Percentiles rank a stretch among this genome's conserved stretches.
Conservation (phyloP, 2,888 invertebrate species). For the Athripsodes cinereus region DNA sequence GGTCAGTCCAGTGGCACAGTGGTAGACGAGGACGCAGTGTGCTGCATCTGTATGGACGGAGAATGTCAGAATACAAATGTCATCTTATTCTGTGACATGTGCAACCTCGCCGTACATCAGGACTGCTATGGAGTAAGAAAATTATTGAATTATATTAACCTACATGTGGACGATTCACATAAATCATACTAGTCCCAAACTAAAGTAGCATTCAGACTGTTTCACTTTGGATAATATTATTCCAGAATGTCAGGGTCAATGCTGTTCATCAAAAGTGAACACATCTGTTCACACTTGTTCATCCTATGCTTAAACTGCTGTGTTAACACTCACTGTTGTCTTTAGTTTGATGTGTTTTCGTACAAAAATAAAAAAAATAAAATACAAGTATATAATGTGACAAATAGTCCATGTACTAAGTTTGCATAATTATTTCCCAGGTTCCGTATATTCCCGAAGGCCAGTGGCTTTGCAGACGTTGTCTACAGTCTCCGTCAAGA, state of each 20-base stretch:
- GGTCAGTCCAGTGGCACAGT: constrained; percentile 61
- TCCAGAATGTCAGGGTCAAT: too few relatives aligned
- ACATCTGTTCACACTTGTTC: too few relatives aligned
- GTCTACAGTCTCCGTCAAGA: constrained; percentile 91
- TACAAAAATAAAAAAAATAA: too few relatives aligned
- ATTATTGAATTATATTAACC: too few relatives aligned
- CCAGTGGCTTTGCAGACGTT: constrained; percentile 95
- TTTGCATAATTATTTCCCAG: constrained; percentile 32
- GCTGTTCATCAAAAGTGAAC: too few relatives aligned
- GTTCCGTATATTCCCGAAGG: constrained; percentile 93
- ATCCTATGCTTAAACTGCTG: too few relatives aligned
- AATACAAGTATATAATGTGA: neutral
- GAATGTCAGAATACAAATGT: constrained; percentile 99
- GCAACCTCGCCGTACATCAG: constrained; percentile 97
- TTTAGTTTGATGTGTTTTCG: too few relatives aligned
- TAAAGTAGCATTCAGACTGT: too few relatives aligned
- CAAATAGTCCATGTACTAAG: neutral
- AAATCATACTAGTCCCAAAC: too few relatives aligned
- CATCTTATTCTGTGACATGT: constrained; percentile 99
- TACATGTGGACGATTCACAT: too few relatives aligned
- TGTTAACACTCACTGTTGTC: too few relatives aligned
- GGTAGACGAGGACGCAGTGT: constrained; percentile 96
- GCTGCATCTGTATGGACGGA: constrained; percentile 98
- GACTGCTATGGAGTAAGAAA: constrained; percentile 93
- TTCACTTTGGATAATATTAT: too few relatives aligned